A percentile compares a stretch with the other conserved stretches of the same genome.
Evolutionary conservation across 2,113 vertebrate genomes (phyloP).

Genomic region (Trichechus manatus): DNA sequence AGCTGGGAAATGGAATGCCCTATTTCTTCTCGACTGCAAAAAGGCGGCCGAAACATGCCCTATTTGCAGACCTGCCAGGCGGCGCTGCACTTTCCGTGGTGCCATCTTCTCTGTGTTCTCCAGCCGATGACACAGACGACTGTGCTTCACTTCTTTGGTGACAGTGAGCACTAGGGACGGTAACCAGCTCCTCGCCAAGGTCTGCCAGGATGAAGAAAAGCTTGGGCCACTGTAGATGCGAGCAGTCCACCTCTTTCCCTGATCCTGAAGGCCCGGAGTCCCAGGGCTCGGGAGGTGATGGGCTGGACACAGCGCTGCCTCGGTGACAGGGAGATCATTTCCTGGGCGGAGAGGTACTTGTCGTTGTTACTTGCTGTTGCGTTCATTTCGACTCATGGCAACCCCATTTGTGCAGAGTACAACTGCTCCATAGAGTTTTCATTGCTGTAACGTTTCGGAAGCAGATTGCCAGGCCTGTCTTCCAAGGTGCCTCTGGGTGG

Average conservation of each 20-base stretch:
- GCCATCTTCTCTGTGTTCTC: not conserved
- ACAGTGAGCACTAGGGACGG: rapidly evolving
- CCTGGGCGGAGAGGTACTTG: too few species aligned
- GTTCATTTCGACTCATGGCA: not conserved
- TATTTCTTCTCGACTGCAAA: not conserved
- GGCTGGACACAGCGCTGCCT: not conserved
- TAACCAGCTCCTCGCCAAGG: not conserved
- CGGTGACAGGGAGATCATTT: not conserved
- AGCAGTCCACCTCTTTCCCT: not conserved
- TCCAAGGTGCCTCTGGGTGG: not conserved
- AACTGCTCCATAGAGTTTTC: too few species aligned
- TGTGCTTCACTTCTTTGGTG: not conserved
- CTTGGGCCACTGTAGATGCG: not conserved
- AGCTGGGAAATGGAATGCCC: not conserved
- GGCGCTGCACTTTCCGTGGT: not conserved
- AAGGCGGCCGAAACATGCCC: not conserved
- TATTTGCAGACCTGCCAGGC: not conserved
- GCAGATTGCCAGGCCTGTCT: not conserved
- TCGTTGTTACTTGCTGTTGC: not conserved
- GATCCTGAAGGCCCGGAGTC: not conserved
- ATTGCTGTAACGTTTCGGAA: not conserved
- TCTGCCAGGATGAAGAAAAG: not conserved
- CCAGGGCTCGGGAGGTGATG: not conserved
- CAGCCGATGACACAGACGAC: not conserved
- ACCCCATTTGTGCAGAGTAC: too few species aligned